phyloP scores from a whole-genome alignment of 2,888 invertebrate species.

The Rhingia campestris region DNA sequence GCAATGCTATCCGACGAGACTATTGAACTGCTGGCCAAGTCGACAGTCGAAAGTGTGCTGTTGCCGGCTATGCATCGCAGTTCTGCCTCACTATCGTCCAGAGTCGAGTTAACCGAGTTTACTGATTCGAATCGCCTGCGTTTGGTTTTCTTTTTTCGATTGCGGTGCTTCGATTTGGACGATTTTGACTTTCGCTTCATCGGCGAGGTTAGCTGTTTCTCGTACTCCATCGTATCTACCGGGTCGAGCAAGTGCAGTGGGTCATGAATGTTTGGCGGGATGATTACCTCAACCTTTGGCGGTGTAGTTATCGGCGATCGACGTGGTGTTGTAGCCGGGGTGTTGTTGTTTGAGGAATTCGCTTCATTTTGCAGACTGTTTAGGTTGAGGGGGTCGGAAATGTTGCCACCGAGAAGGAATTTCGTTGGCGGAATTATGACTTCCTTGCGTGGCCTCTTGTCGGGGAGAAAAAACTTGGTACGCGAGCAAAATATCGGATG shows the following conservation, averaged over 20 bases:
- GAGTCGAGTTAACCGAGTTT: constrained; percentile 78
- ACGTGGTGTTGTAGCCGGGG: constrained; percentile 94
- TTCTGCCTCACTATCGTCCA: constrained; percentile 82
- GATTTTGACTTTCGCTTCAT: constrained; percentile 83
- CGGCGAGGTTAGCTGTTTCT: constrained; percentile 89
- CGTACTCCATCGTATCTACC: constrained; percentile 91
- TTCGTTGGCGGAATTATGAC: constrained; percentile 94
- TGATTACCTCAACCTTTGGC: constrained; percentile 92
- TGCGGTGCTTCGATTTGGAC: constrained; percentile 84
- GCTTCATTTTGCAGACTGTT: constrained; percentile 94
- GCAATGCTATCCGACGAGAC: constrained; percentile 42
- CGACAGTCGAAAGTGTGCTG: constrained; percentile 70
- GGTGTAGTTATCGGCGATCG: constrained; percentile 85
- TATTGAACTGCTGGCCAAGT: constrained; percentile 35
- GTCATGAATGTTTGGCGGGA: constrained; percentile 95
- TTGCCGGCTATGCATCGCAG: constrained; percentile 77
- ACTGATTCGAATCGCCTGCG: constrained; percentile 80
- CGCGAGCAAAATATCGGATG: constrained; percentile 79
- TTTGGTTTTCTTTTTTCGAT: constrained; percentile 86
- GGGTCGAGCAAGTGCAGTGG: constrained; percentile 93
- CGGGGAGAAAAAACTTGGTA: constrained; percentile 89
- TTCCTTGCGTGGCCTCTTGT: constrained; percentile 89
- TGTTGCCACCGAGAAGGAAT: constrained; percentile 95
- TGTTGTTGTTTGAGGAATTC: constrained; percentile 87
- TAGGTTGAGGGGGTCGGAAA: constrained; percentile 96